These are phyloP conservation scores for Germaria angustata DNA, from an alignment of 2,888 invertebrate species.

Conservation along the genomic window DNA sequence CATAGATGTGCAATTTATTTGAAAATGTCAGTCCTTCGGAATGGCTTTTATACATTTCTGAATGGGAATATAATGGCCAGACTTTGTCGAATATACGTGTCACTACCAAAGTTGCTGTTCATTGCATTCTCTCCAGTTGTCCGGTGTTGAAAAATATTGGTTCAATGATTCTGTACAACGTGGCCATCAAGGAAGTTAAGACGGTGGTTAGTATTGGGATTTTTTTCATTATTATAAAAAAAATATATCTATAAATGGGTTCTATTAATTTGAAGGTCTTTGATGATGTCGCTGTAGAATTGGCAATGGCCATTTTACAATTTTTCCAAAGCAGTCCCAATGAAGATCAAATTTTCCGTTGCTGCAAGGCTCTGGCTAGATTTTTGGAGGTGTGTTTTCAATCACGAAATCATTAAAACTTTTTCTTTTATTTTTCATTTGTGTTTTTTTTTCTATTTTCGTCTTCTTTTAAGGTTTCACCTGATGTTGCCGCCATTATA, in stretches of 20 bases:
- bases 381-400: constrained; percentile 75
- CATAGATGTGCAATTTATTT: constrained; percentile 93
- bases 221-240: too few relatives aligned
- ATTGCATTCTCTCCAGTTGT: constrained; percentile 88
- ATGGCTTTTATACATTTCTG: constrained; percentile 96
- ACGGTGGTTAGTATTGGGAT: constrained; percentile 90
- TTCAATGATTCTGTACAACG: constrained; percentile 92
- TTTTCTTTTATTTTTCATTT: neutral
- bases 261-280: constrained; percentile 90
- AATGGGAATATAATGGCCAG: constrained; percentile 90
- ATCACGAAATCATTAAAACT: neutral
- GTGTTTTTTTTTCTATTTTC: neutral
- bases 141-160: constrained; percentile 88
- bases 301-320: constrained; percentile 94
- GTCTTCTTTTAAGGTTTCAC: constrained; percentile 83
- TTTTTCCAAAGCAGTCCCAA: constrained; percentile 89
- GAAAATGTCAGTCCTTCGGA: constrained; percentile 93
- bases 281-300: constrained; percentile 94
- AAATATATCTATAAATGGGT: too few relatives aligned
- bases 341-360: constrained; percentile 90
- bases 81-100: constrained; percentile 92
- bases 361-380: constrained; percentile 88
- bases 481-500: constrained; percentile 92
- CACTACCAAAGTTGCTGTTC: constrained; percentile 94
- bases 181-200: constrained; percentile 97